Evolutionary conservation across 1,140 invertebrate species (phyloP), one percentile per base, ranked within the genome.

Genomic region (Choristoneura fumiferana): DNA sequence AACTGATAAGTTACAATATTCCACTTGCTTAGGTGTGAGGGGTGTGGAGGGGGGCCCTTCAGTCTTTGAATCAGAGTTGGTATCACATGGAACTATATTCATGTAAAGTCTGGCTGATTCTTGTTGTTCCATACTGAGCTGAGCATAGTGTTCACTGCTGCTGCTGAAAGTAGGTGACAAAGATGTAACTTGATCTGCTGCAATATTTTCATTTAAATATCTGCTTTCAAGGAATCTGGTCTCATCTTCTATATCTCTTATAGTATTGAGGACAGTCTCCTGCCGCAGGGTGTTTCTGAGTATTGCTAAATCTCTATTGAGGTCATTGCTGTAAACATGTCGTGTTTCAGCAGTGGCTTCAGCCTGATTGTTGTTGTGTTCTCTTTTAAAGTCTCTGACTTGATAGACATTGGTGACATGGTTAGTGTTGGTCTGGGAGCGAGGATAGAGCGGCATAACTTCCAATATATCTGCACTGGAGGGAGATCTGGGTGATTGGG

Each of bases 61-160:
- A 65, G 39, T 76, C 65, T 78, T 84, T 58, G 62, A 74, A 12
- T 57, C 81, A 76, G 52, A 34, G 54, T 34, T 73, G 6, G 45
- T 56, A 39, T 87, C 81, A 63, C 57, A 72, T 8, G 92, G 91
- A 65, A 82, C 90, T 54, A 95, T 82, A 73, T 95, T 95, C 85
- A 95, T 93, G 72, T 95, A 95, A 4, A 93, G 75, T 68, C 93
- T 91, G 4, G 73, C 72, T 13, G 74, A 57, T 54, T 86, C 76
- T 39, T 83, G 73, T 74, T 90, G 84, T 29, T 87, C 78, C 15
- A 90, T 62, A 63, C 89, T 91, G 12, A 92, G 73, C 60, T 90
- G 89, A 15, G 91, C 91, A 73, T 92, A 92, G 63, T 84, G 81
- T 57, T 90, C 89, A 75, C 87, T 90, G 10, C 67, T 73, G 53